Conservation (phyloP, 2,888 invertebrate genomes). For the Drosophila multiciliata region DNA sequence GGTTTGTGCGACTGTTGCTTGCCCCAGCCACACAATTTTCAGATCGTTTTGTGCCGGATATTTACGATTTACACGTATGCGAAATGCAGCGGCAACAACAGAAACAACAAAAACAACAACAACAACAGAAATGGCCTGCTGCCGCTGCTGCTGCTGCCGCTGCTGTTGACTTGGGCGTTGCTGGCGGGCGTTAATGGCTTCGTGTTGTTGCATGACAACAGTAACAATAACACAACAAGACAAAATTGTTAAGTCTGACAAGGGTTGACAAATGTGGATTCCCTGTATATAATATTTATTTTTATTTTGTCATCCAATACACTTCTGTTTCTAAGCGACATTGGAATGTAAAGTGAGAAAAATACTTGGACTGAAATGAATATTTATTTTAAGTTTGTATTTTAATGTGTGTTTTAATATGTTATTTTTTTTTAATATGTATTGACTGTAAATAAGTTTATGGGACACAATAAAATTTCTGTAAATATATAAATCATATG, state of each 20-base stretch:
- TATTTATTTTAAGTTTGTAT: background rate
- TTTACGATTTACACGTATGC: slow-evolving; percentile 81
- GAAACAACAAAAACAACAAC: slow-evolving; percentile 44
- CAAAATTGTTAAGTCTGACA: background rate
- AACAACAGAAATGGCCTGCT: slow-evolving; percentile 29
- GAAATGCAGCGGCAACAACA: slow-evolving; percentile 64
- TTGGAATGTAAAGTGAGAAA: background rate
- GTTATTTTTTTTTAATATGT: background rate
- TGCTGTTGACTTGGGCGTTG: slow-evolving; percentile 21
- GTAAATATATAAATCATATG: background rate
- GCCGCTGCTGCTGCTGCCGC: background rate
- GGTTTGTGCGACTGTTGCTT: slow-evolving; percentile 22
- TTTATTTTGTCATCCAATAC: background rate
- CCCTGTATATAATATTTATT: slow-evolving; percentile 4
- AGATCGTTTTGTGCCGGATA: slow-evolving; percentile 69
- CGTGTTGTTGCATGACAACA: slow-evolving; percentile 46
- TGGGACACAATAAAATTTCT: background rate
- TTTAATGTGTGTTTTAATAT: background rate
- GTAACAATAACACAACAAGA: slow-evolving; percentile 42
- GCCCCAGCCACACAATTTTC: slow-evolving; percentile 49
- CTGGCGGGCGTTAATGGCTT: slow-evolving; percentile 69
- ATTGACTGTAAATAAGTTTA: background rate
- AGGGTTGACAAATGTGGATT: slow-evolving; percentile 1
- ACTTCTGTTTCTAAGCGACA: background rate
- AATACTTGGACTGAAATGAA: background rate